A percentile compares a stretch with the other conserved stretches of the same genome.
Conservation (phyloP, 2,797 vertebrate species). For the Microctenopoma lineatum region DNA sequence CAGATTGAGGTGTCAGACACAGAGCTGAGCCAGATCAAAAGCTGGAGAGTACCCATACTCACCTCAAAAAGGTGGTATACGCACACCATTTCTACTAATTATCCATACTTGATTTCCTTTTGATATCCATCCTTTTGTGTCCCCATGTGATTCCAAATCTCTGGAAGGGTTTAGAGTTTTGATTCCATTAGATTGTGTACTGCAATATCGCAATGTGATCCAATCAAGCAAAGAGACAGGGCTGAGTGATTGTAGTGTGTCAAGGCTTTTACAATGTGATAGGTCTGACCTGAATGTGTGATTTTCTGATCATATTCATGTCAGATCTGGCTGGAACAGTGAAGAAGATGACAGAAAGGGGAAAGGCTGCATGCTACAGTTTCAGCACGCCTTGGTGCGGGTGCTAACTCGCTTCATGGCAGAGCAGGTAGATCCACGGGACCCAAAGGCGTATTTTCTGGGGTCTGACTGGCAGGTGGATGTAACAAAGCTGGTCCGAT, state of each 20-base stretch:
- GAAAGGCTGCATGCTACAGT: constrained; percentile 91
- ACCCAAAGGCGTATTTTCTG: constrained; percentile 85
- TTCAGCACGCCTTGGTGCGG: constrained; percentile 89
- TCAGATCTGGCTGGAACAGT: constrained; percentile 88
- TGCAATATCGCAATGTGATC: constrained; percentile 62
- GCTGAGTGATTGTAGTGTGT: constrained; percentile 55
- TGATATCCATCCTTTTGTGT: constrained; percentile 6
- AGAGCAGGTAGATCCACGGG: constrained; percentile 81
- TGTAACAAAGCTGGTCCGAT: constrained; percentile 89
- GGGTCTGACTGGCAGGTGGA: constrained; percentile 95
- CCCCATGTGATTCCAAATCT: constrained; percentile 35
- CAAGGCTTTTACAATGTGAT: constrained; percentile 47
- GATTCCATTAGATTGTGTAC: constrained; percentile 61
- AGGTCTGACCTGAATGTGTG: constrained; percentile 52
- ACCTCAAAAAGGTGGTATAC: constrained; percentile 82
- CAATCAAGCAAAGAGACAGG: constrained; percentile 64
- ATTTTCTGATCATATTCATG: constrained; percentile 36
- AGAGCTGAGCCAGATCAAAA: constrained; percentile 95
- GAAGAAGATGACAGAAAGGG: constrained; percentile 89
- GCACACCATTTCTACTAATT: constrained; percentile 7
- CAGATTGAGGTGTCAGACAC: constrained; percentile 94
- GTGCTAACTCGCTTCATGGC: constrained; percentile 93
- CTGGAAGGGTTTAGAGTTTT: constrained; percentile 52
- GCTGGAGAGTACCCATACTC: constrained; percentile 92
- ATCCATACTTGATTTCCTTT: constrained; percentile 33